These are phyloP conservation scores for Drosophila equinoxialis DNA, from an alignment of 1,140 invertebrate genomes.

Conservation along the genomic window DNA sequence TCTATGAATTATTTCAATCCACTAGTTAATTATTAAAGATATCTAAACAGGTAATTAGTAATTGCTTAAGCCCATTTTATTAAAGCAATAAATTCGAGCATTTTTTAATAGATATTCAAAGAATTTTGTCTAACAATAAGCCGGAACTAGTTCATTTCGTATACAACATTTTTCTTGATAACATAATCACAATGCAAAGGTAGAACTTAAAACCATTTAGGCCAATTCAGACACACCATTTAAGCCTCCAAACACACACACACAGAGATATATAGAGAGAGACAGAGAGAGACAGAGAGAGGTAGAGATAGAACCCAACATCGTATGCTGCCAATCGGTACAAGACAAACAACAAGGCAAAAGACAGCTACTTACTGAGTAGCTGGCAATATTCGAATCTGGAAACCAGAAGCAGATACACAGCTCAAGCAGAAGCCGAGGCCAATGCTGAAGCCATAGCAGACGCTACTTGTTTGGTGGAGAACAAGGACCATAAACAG, in stretches of 20 bases:
- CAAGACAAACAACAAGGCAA: constrained; percentile 57
- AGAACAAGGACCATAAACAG: background rate
- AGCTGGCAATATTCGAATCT: constrained; percentile 30
- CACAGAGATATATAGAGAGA: background rate
- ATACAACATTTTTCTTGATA: background rate
- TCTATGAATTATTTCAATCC: too few relatives aligned
- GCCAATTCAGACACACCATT: background rate
- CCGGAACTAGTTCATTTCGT: background rate
- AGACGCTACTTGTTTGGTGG: constrained; percentile 42
- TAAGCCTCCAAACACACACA: constrained; percentile 12
- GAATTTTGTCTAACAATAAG: background rate
- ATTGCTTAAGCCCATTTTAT: too few relatives aligned
- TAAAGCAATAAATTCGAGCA: too few relatives aligned
- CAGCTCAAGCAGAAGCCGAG: constrained; percentile 17
- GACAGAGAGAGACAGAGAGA: too few relatives aligned
- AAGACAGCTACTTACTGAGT: constrained; percentile 63
- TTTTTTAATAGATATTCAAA: too few relatives aligned
- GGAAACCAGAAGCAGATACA: constrained; percentile 63
- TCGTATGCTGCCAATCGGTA: constrained; percentile 45
- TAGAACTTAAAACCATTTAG: background rate
- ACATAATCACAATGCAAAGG: constrained; percentile 1
- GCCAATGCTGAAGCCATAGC: constrained; percentile 23
- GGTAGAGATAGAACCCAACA: background rate
- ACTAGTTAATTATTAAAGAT: too few relatives aligned
- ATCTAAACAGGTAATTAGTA: too few relatives aligned